Evolutionary conservation across 30 jellyfish, hydroid and myxozoan species (phyloP).

Genomic region (Hydractinia echinata): DNA sequence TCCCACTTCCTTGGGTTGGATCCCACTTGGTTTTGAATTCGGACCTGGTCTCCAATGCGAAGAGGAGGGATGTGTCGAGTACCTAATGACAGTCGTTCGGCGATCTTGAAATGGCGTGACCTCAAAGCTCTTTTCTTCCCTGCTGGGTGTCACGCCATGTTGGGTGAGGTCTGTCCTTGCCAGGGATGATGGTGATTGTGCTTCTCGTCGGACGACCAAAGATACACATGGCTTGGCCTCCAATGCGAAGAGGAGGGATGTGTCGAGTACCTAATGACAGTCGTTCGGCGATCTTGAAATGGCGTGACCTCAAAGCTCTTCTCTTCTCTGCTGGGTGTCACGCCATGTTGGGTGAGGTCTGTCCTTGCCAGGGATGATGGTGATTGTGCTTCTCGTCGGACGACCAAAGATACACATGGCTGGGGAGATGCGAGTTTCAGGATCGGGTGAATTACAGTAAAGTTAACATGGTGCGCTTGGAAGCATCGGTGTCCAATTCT

Average conservation of each 20-base stretch:
- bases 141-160: conserved; percentile 43
- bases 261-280: conserved; percentile 18
- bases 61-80: conserved; percentile 33
- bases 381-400: not conserved
- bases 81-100: conserved; percentile 13
- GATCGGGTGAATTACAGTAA: conserved; percentile 18
- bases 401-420: conserved; percentile 29
- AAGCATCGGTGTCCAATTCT: conserved; percentile 25
- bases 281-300: conserved; percentile 41
- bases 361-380: not conserved
- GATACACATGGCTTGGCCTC: conserved; percentile 22
- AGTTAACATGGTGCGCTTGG: conserved; percentile 13
- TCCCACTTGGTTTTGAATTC: conserved; percentile 39
- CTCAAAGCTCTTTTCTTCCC: conserved; percentile 31
- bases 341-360: conserved; percentile 27
- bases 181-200: not conserved
- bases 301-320: conserved; percentile 30
- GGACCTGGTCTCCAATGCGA: conserved; percentile 30
- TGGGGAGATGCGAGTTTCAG: conserved; percentile 20
- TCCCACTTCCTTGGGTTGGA: conserved; percentile 32
- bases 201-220: conserved; percentile 19
- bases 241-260: conserved; percentile 25
- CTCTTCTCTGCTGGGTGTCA: conserved; percentile 43
- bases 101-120: conserved; percentile 43
- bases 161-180: conserved; percentile 10